Evolutionary conservation across 2,888 invertebrate species (phyloP), one percentile per base, ranked within the genome.

Genomic region (Rhorus exstirpatorius): DNA sequence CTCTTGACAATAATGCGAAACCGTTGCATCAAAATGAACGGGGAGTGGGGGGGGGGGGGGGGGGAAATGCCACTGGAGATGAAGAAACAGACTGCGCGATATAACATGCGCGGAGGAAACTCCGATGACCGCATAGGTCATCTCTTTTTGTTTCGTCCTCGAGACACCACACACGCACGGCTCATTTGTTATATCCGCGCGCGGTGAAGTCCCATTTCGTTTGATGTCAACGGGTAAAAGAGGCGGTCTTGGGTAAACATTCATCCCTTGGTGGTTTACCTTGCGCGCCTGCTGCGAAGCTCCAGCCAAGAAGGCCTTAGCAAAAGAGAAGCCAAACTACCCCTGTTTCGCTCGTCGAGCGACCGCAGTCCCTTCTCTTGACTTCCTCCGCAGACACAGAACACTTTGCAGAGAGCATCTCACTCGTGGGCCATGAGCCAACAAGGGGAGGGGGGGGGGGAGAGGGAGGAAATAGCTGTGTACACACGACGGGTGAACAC

Each of bases 191-290:
- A 84, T 70, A 46, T 84, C 80, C 81, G 61, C 70, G n/a, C 80
- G 68, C 51, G 53, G n/a, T 6, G 8, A 26, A 21, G 46, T 63
- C n/a, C 84, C 82, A 86, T 86, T 88, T 85, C 86, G 88, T 90
- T 90, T 90, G 89, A 89, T 86, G 88, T 88, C 86, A 77, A 75
- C 71, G 12, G 38, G 44, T 21, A n/a, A 26, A 8, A 14, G 24
- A 8, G 24, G 46, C 68, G 79, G 83, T 84, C 87, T 14, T 86
- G 79, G 84, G 87, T 81, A 90, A 90, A 89, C 88, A 90, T 82
- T 61, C 86, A 55, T 83, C 81, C 83, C 83, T 61, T 31, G 14
- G 8, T 44, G 81, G 81, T 87, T 89, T 86, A 86, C 87, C 86
- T n/a, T 87, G 61, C 51, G 60, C 63, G 41, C 3, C 31, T 10